A percentile compares a stretch with the other conserved stretches of the same genome.
phyloP scores from a whole-genome alignment of 2,797 vertebrate species.

The Hippopotamyrus pictus region DNA sequence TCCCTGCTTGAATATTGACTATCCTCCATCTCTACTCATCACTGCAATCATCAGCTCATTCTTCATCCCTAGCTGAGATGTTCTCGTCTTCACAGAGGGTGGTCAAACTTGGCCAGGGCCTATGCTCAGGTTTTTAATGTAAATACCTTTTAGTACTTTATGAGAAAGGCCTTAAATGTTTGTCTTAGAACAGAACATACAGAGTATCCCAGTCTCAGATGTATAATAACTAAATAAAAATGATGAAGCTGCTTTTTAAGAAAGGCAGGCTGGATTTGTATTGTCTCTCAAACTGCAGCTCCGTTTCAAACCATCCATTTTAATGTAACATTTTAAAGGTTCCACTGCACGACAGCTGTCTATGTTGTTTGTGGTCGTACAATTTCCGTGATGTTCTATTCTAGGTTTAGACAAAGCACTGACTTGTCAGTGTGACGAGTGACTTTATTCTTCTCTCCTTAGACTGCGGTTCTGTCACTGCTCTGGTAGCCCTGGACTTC shows the following conservation, averaged over 20 bases:
- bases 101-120: not conserved
- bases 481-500: not conserved
- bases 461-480: not conserved
- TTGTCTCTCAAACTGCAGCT: not conserved
- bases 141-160: not conserved
- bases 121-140: not conserved
- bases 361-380: not conserved
- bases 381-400: not conserved
- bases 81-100: not conserved
- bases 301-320: not conserved
- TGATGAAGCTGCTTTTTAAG: not conserved
- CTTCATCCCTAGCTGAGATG: not conserved
- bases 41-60: not conserved
- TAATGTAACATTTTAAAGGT: not conserved
- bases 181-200: not conserved
- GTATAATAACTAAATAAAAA: not conserved
- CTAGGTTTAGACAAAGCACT: not conserved
- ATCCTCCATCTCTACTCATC: not conserved
- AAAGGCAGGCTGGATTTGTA: not conserved
- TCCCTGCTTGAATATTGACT: not conserved
- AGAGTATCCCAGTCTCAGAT: not conserved
- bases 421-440: not conserved
- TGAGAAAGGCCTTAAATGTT: not conserved
- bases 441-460: not conserved
- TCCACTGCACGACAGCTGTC: not conserved